Evolutionary conservation across 2,888 invertebrate genomes (phyloP).

Genomic region (Cheilosia soror): DNA sequence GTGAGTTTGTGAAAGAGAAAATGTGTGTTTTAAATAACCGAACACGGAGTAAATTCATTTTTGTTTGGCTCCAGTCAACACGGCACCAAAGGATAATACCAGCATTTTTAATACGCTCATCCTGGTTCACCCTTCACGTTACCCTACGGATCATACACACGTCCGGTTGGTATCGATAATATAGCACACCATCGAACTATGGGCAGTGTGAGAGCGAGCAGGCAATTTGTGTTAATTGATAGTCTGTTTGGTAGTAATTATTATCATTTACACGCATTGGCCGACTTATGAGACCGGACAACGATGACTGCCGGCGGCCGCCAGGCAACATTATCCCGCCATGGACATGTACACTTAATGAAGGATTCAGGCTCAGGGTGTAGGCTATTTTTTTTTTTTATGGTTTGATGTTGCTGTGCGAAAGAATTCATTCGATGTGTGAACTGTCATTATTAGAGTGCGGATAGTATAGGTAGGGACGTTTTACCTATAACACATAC

Average conservation of each 20-base stretch:
- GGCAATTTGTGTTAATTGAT: slow-evolving; percentile 74
- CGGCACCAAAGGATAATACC: slow-evolving; percentile 70
- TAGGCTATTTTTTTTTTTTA: slow-evolving; percentile 5
- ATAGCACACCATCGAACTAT: background rate
- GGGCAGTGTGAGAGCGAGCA: slow-evolving; percentile 36
- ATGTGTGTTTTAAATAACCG: slow-evolving; percentile 68
- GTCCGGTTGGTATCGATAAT: slow-evolving; percentile 5
- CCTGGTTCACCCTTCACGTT: slow-evolving; percentile 17
- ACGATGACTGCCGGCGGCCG: background rate
- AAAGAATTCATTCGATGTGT: slow-evolving; percentile 49
- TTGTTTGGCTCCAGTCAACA: slow-evolving; percentile 72
- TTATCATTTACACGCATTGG: slow-evolving; percentile 68
- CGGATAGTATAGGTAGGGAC: background rate
- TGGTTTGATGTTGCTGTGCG: slow-evolving; percentile 3
- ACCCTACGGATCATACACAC: slow-evolving; percentile 25
- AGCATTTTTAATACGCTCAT: slow-evolving; percentile 69
- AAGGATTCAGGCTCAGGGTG: slow-evolving; percentile 21
- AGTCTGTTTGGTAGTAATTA: slow-evolving; percentile 71
- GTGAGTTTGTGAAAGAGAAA: slow-evolving; percentile 27
- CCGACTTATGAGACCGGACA: slow-evolving; percentile 36
- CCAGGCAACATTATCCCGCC: slow-evolving; percentile 28
- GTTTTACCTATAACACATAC: background rate
- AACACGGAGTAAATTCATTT: slow-evolving; percentile 62
- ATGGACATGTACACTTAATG: slow-evolving; percentile 46
- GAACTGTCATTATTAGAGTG: slow-evolving; percentile 46